These are phyloP conservation scores for Lasius fuliginosus DNA, from an alignment of 2,888 invertebrate genomes.

Conservation along the genomic window DNA sequence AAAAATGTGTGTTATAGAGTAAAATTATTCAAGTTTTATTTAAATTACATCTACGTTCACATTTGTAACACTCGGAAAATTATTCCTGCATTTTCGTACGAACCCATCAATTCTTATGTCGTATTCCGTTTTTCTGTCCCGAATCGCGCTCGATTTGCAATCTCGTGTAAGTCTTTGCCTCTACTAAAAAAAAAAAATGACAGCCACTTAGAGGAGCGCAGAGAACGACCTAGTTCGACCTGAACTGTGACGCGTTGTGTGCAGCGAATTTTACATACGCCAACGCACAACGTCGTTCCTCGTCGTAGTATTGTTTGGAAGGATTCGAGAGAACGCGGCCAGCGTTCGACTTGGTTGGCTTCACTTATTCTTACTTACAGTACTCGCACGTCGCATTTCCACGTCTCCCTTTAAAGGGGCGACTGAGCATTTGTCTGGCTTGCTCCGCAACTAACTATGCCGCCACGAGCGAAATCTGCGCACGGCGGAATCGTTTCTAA, in stretches of 20 bases:
- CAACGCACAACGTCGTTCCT: slow-evolving; percentile 51
- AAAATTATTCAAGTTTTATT: slow-evolving; percentile 33
- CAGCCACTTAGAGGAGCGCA: slow-evolving; percentile 16
- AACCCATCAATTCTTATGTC: not conserved
- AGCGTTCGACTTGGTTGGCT: slow-evolving; percentile 77
- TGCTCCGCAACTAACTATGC: slow-evolving; percentile 74
- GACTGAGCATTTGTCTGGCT: slow-evolving; percentile 81
- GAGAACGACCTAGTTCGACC: slow-evolving; percentile 56
- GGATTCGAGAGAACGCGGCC: slow-evolving; percentile 76
- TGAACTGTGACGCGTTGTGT: not conserved
- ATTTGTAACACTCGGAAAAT: slow-evolving; percentile 33
- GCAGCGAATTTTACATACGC: slow-evolving; percentile 51
- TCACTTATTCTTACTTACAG: slow-evolving; percentile 81
- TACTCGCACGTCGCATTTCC: slow-evolving; percentile 78
- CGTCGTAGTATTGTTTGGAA: slow-evolving; percentile 68
- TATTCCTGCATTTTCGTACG: not conserved
- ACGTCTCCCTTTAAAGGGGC: slow-evolving; percentile 63
- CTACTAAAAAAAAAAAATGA: slow-evolving; percentile 48
- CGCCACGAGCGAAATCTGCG: slow-evolving; percentile 46
- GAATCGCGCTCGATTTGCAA: not conserved
- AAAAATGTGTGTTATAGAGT: not conserved
- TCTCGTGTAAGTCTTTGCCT: not conserved
- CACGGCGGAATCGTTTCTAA: slow-evolving; percentile 65
- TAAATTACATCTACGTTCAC: not conserved
- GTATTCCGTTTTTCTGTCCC: not conserved